Evolutionary conservation across 2,797 vertebrate genomes (phyloP).

Genomic region (Poeciliopsis gracilis): DNA sequence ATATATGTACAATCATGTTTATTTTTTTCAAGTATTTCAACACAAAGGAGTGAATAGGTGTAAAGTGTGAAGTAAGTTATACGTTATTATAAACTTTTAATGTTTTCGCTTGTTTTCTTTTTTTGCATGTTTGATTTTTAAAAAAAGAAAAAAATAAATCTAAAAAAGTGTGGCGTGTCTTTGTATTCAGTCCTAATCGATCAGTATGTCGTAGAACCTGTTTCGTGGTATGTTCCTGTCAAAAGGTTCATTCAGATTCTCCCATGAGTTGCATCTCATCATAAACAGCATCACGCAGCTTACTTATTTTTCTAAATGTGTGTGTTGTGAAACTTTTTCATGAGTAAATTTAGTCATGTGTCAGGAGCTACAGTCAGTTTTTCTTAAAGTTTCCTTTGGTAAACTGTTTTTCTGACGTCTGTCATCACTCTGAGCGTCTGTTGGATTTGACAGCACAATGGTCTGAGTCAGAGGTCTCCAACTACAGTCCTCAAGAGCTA

Average conservation of each 20-base stretch:
- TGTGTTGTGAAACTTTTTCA: not conserved
- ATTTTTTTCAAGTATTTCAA: not conserved
- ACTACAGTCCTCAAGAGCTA: too few relatives aligned
- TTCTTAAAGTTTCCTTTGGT: not conserved
- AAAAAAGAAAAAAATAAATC: not conserved
- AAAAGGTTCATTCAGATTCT: not conserved
- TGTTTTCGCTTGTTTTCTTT: not conserved
- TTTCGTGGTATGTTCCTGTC: not conserved
- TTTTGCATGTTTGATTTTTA: not conserved
- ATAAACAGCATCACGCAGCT: not conserved
- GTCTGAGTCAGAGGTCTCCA: not conserved
- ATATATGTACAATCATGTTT: too few relatives aligned
- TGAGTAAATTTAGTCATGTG: not conserved
- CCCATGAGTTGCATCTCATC: not conserved
- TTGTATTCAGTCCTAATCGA: not conserved
- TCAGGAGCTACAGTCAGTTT: not conserved
- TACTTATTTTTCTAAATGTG: not conserved
- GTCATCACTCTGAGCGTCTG: not conserved
- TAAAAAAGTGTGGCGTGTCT: not conserved
- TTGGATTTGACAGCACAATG: not conserved
- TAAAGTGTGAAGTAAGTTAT: not conserved
- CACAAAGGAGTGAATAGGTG: not conserved
- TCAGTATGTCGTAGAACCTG: not conserved
- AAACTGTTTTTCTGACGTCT: not conserved
- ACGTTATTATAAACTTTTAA: not conserved